Evolutionary conservation across 2,113 vertebrate genomes (phyloP), one percentile per base, ranked within the genome.

Genomic region (Pimephales promelas): DNA sequence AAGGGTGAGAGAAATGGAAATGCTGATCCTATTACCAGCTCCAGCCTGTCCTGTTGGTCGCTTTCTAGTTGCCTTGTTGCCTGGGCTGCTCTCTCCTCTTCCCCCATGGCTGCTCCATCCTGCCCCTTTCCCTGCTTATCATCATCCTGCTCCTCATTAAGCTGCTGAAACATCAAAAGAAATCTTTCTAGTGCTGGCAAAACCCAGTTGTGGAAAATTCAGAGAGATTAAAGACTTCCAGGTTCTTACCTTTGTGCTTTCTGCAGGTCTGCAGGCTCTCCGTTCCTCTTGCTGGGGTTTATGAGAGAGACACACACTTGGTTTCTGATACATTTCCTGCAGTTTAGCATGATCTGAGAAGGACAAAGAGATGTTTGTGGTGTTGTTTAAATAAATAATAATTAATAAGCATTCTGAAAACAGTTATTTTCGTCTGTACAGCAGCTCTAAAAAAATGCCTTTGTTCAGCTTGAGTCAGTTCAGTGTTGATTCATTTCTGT

Each of bases 41-140:
- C 92, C 81, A 79, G 93, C 56, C 92, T 93, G 82, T 83, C 22
- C 20, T 88, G 86, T 26, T 94, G 87, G 90, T 95, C 87, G 93
- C 93, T 61, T 95, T 95, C 85, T 85, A 93, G 86, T 95, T 94
- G 24, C 70, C 88, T 85, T 43, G 64, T 10, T 59, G 14, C n/a
- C 75, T 56, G 40, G 22, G 62, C 26, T 36, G 10, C 26, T 71
- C 88, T 89, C 74, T 31, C 90, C 75, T 95, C 93, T 28, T 93
- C 91, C 90, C 95, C 94, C 88, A 93, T 93, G 31, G 89, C 87
- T 87, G 89, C 86, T 86, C 94, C 92, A 83, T 62, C 86, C 40
- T 75, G 87, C 89, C 92, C 95, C 87, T 95, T 95, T 84, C 92
- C 90, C 3, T 93, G 70, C 94, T 95, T 94, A 56, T 95, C 93